Evolutionary conservation across 1,140 invertebrate genomes (phyloP), one percentile per base, ranked within the genome.

Genomic region (Oncopodura yosiiana): DNA sequence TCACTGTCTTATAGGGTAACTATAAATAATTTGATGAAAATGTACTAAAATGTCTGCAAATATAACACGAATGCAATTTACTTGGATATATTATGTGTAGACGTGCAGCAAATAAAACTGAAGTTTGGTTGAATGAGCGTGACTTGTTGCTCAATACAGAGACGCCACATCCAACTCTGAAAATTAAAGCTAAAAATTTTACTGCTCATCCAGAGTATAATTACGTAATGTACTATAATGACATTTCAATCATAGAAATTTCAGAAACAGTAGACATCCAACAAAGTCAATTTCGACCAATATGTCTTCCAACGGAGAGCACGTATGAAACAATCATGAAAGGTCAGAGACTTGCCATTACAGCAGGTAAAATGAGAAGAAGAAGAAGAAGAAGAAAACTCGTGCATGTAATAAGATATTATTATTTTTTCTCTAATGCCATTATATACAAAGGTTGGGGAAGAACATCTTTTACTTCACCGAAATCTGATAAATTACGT

Each of bases 41-140:
- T 34, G 14, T 34, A 34, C n/a, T 9, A 34, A 34, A 34, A n/a
- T 8, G 6, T 9, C 8, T 9, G 14, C 8, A 34, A 34, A 34
- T 34, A 34, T 34, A 9, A n/a, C 8, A 34, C n/a, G 6, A 34
- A 34, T 34, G 6, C 8, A 9, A 34, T 34, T 34, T 34, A 34
- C 8, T 9, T 34, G 21, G 14, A 3, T 5, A 24, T 26, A n/a
- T 9, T 26, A 26, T 34, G 11, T 48, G 3, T 36, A 58, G 44
- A 18, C 37, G 39, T 55, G 32, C 16, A 9, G 30, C 43, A 5
- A 38, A 26, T 14, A 51, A 54, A 21, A 54, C 48, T n/a, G 58
- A 60, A 52, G 53, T 60, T n/a, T 60, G 58, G 58, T 23, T 60
- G 5, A 60, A 60, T 19, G 48, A 51, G 21, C 50, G 42, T 11